Evolutionary conservation across 2,888 invertebrate genomes (phyloP), one percentile per base, ranked within the genome.

Genomic region (Papilio protenor): DNA sequence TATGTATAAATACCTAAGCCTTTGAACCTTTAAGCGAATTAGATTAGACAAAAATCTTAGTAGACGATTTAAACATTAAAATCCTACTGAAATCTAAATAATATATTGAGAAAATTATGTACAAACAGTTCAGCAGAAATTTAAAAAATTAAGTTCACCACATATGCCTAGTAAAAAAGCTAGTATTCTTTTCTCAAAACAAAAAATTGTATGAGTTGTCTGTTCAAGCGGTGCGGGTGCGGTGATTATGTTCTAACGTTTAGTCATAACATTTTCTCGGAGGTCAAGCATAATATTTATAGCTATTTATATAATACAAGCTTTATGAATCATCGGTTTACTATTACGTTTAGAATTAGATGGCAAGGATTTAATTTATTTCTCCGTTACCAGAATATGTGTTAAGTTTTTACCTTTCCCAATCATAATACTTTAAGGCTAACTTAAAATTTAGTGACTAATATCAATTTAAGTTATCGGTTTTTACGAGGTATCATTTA

Each of bases 401-500:
- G 23, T 16, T 27, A 5, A 27, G 27, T 12, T 27, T 66, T 40
- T n/a, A 40, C 27, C 10, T 66, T 40, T 2, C 40, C 11, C 2
- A 18, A 64, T 5, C n/a, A 11, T 61, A 18, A 18, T 16, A 33
- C 27, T 2, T 40, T 1, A 40, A 2, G 14, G 27, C n/a, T 18
- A 11, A 33, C 64, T 3, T 40, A 18, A 11, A 40, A 1, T 14
- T 12, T 45, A 40, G 2, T 40, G n/a, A 66, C 11, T 2, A 33
- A 47, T 11, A 75, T 66, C 14, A 33, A 21, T 64, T 27, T 49
- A 16, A 23, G 59, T 61, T 18, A 71, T 61, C 10, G 27, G 55
- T 73, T 73, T 33, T 61, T 49, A 73, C 40, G 64, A 64, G 21
- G 61, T 71, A 64, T 45, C 47, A 33, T 72, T 71, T 5, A 33